Evolutionary conservation across 2,113 vertebrate genomes (phyloP).

Genomic region (Dasyprocta punctata): DNA sequence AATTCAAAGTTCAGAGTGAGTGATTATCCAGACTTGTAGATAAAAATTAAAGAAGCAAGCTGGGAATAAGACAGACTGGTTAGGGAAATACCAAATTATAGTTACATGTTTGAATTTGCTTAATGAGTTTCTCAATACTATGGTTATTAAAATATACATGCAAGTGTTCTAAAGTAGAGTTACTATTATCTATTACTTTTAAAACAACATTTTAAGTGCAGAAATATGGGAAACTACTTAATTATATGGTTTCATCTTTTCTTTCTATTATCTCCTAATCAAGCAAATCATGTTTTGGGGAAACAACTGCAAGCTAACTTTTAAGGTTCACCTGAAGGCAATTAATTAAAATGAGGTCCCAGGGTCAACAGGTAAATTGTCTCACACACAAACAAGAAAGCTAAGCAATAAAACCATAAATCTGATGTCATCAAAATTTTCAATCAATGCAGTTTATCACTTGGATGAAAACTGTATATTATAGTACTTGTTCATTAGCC

Average conservation of each 20-base stretch:
- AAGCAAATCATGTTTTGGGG: neutral
- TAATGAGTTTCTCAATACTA: neutral
- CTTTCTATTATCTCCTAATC: neutral
- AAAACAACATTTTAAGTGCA: neutral
- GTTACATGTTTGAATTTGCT: neutral
- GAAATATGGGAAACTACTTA: neutral
- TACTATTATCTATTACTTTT: neutral
- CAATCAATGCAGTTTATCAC: neutral
- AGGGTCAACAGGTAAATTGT: neutral
- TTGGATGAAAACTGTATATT: constrained; percentile 21
- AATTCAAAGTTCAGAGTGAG: neutral
- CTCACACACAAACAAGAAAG: neutral
- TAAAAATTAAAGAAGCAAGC: neutral
- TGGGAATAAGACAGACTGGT: neutral
- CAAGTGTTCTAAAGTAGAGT: neutral
- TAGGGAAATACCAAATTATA: neutral
- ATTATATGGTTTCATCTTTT: neutral
- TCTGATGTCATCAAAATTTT: neutral
- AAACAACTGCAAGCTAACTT: neutral
- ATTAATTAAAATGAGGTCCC: neutral
- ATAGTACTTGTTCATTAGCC: neutral
- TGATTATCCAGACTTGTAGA: constrained; percentile 1
- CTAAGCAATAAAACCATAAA: neutral
- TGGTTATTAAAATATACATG: neutral
- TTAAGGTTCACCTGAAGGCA: neutral